Evolutionary conservation across 2,113 vertebrate species (phyloP).

Genomic region (Camelus bactrianus): DNA sequence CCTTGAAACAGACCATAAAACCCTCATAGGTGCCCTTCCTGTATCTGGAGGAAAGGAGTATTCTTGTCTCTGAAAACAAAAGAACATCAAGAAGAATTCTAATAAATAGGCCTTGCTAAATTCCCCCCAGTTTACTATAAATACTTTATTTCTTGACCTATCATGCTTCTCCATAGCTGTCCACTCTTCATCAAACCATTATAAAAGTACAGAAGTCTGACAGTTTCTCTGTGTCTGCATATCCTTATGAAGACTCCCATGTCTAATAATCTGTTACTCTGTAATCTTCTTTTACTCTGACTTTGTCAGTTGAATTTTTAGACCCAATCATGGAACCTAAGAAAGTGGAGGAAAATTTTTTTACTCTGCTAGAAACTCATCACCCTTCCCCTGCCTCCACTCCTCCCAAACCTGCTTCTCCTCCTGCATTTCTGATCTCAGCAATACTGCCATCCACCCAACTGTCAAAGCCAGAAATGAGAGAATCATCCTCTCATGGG

Average conservation of each 20-base stretch:
- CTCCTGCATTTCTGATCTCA: not conserved
- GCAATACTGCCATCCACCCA: rapidly evolving
- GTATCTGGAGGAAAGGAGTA: not conserved
- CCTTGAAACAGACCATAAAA: not conserved
- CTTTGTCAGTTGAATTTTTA: not conserved
- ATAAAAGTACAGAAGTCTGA: not conserved
- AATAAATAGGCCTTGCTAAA: not conserved
- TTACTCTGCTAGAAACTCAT: not conserved
- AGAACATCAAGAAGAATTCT: not conserved
- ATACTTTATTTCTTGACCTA: not conserved
- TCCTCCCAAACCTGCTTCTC: not conserved
- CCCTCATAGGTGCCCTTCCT: not conserved
- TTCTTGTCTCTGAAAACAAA: not conserved
- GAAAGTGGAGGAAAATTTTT: not conserved
- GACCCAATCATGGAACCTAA: not conserved
- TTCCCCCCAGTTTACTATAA: not conserved
- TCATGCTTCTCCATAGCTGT: not conserved
- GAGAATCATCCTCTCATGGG: not conserved
- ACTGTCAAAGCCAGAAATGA: not conserved
- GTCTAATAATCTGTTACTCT: not conserved
- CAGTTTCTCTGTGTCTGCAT: not conserved
- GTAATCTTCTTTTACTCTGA: not conserved
- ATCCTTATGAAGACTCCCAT: not conserved
- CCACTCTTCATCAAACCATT: not conserved
- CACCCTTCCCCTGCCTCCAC: not conserved